Base-by-base conservation (phyloP, 2,113 vertebrate species). In the Nansenia antarctica region DNA sequence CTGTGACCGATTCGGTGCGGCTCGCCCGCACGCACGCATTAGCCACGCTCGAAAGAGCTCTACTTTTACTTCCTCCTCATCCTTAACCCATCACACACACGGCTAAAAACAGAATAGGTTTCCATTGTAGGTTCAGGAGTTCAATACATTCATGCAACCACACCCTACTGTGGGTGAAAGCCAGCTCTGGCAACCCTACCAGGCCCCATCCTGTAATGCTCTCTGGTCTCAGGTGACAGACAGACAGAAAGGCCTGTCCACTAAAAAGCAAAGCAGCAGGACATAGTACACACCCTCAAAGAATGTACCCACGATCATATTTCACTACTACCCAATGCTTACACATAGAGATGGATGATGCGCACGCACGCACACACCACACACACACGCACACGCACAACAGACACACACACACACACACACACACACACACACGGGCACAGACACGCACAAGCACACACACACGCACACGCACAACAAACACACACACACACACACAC, bases 151-250 rank as follows among this genome's bases (percentile, higher is more conserved):
- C 31, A n/a, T 12, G 55, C 65, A 70, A 62, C 67, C 20, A 72
- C 18, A 49, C 18, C 45, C n/a, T 6, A 49, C 20, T 49, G n/a
- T n/a, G 9, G 18, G n/a, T 49, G 45, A 49, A 49, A 8, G 2
- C n/a, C n/a, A 49, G n/a, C n/a, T 65, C 62, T n/a, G 2, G 70
- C 11, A 55, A 3, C 22, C 34, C 60, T 45, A 20, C 29, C 35
- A 76, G 64, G 61, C 34, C 27, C 29, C 5, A 12, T 47, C 66
- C 30, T 24, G 32, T 20, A 82, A 47, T 32, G 12, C 30, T 7
- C 31, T 60, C 18, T 9, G 9, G 31, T 79, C 75, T 84, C 77
- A 77, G 81, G 74, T 87, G 67, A 85, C 83, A 54, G 12, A 47
- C 68, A 79, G 82, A 86, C 72, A 52, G 29, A 8, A 85, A 72